Evolutionary conservation across 2,888 invertebrate genomes (phyloP).

Genomic region (Escarpia spicata): DNA sequence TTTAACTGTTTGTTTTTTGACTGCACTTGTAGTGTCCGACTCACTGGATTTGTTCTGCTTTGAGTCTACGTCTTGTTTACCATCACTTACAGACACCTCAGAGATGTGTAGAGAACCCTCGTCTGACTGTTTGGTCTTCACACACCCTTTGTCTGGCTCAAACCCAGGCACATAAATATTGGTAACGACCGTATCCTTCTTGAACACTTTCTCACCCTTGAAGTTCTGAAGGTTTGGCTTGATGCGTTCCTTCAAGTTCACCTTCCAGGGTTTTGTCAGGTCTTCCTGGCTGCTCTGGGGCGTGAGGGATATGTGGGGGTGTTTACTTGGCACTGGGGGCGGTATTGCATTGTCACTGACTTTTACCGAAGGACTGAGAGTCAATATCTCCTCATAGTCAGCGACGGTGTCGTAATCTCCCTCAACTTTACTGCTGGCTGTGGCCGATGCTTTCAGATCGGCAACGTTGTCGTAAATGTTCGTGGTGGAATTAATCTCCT

Average conservation of each 20-base stretch:
- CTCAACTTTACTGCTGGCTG: background rate
- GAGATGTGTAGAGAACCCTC: background rate
- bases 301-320: background rate
- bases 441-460: constrained; percentile 29
- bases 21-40: background rate
- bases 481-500: background rate
- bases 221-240: constrained; percentile 32
- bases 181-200: constrained; percentile 55
- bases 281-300: constrained; percentile 24
- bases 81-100: background rate
- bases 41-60: background rate
- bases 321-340: background rate
- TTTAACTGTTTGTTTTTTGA: background rate
- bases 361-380: background rate
- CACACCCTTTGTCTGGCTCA: background rate
- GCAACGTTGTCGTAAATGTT: constrained; percentile 33
- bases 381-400: background rate
- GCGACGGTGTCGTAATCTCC: background rate
- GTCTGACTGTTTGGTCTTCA: background rate
- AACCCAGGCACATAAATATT: constrained; percentile 39
- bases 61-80: background rate
- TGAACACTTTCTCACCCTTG: constrained; percentile 58
- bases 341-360: background rate
- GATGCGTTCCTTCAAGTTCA: constrained; percentile 30
- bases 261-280: constrained; percentile 17